These are phyloP conservation scores for Dorcus parallelipipedus DNA, from an alignment of 2,888 invertebrate genomes.

Conservation along the genomic window DNA sequence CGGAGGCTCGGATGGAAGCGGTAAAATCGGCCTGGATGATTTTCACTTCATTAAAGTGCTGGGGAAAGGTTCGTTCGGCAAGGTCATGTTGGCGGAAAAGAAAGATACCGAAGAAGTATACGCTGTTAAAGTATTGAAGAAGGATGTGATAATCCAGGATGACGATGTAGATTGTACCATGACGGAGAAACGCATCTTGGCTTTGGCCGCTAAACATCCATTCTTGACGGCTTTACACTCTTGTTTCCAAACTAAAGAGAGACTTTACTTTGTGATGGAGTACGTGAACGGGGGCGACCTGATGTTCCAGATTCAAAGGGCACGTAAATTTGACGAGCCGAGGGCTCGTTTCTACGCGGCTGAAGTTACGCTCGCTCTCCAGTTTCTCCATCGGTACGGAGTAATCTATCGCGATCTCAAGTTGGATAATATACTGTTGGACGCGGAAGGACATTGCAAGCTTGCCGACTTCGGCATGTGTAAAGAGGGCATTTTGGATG, in stretches of 20 bases:
- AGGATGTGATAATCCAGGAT: slow-evolving; percentile 97
- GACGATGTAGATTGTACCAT: slow-evolving; percentile 99
- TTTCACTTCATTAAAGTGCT: slow-evolving; percentile 98
- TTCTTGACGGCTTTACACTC: slow-evolving; percentile 96
- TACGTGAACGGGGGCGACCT: slow-evolving; percentile 98
- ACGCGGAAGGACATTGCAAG: slow-evolving; percentile 93
- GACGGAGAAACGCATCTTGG: slow-evolving; percentile 96
- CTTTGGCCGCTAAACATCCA: slow-evolving; percentile 95
- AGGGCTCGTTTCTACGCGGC: slow-evolving; percentile 96
- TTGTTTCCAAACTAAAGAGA: slow-evolving; percentile 90
- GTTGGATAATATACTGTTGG: slow-evolving; percentile 95
- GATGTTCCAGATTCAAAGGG: slow-evolving; percentile 99
- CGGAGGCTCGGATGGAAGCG: slow-evolving; percentile 28
- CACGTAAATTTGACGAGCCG: slow-evolving; percentile 96
- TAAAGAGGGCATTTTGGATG: slow-evolving; percentile 90
- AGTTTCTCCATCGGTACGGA: slow-evolving; percentile 88
- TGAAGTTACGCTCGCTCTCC: slow-evolving; percentile 95
- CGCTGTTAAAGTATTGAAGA: slow-evolving; percentile 88
- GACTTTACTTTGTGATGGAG: slow-evolving; percentile 98
- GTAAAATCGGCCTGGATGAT: slow-evolving; percentile 75
- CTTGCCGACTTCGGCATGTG: slow-evolving; percentile 98
- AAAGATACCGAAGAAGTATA: slow-evolving; percentile 90
- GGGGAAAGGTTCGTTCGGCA: slow-evolving; percentile 98
- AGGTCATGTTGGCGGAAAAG: slow-evolving; percentile 96
- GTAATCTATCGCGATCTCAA: slow-evolving; percentile 99